Evolutionary conservation across 1,140 invertebrate species (phyloP).

Genomic region (Caenorhabditis latens): DNA sequence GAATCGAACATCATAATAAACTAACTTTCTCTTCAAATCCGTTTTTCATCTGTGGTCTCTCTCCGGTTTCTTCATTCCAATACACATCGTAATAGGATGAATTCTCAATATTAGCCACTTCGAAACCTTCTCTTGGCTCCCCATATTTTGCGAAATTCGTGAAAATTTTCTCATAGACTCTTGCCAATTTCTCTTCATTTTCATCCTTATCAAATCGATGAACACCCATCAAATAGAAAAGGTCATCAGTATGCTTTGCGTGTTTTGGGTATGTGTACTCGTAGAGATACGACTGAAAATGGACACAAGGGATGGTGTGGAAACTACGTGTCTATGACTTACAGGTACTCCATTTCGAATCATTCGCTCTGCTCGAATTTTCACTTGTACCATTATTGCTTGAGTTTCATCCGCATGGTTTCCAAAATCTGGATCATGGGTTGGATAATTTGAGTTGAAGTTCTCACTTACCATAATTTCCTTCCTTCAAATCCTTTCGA

Average conservation of each 20-base stretch:
- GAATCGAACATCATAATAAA: background rate
- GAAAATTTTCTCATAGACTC: conserved; percentile 48
- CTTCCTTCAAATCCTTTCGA: background rate
- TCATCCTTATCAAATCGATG: conserved; percentile 59
- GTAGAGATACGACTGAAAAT: conserved; percentile 50
- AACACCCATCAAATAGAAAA: conserved; percentile 61
- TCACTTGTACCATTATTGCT: background rate
- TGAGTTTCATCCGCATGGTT: conserved; percentile 23
- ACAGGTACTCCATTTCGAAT: background rate
- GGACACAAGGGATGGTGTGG: background rate
- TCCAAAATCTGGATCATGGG: background rate
- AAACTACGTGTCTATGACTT: background rate
- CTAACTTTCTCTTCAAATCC: conserved; percentile 12
- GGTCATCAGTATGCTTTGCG: conserved; percentile 55
- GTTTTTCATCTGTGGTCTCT: conserved; percentile 15
- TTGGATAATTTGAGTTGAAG: too few relatives aligned
- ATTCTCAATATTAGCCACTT: background rate
- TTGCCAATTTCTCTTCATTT: conserved; percentile 47
- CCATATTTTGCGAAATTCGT: conserved; percentile 56
- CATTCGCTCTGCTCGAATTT: background rate
- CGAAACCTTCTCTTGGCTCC: conserved; percentile 28
- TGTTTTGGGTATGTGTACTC: conserved; percentile 56
- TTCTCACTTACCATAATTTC: background rate
- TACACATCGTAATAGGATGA: conserved; percentile 2
- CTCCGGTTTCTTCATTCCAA: conserved; percentile 31